phyloP scores from a whole-genome alignment of 2,113 vertebrate species.

The Grammomys surdaster region DNA sequence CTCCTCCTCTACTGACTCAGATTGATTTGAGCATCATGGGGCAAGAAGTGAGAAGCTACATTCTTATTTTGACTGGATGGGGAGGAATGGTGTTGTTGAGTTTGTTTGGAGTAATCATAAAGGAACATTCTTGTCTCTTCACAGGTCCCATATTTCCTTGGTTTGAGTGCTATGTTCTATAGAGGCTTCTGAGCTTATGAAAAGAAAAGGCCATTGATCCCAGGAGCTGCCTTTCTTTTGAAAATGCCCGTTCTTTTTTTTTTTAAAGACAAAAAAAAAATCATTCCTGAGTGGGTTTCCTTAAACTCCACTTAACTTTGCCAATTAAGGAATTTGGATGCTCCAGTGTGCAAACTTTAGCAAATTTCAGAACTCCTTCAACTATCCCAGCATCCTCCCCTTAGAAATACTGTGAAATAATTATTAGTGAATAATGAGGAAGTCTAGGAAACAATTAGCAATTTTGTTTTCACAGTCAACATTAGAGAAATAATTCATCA shows the following conservation, averaged over 20 bases:
- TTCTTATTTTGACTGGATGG: not conserved
- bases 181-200: not conserved
- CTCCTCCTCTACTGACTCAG: not conserved
- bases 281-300: not conserved
- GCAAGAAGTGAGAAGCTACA: not conserved
- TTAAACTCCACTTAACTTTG: not conserved
- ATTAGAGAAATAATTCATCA: conserved; percentile 23
- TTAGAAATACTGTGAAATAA: not conserved
- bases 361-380: not conserved
- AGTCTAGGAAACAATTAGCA: not conserved
- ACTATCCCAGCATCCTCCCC: not conserved
- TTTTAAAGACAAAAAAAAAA: no score
- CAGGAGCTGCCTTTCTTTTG: not conserved
- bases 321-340: not conserved
- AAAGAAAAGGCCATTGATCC: not conserved
- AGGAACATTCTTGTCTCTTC: not conserved
- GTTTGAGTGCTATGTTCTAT: not conserved
- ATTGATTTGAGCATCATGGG: not conserved
- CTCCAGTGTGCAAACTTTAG: not conserved
- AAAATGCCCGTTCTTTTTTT: no score
- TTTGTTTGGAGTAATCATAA: not conserved
- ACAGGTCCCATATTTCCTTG: not conserved
- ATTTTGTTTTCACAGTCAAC: conserved; percentile 2
- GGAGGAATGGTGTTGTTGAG: not conserved
- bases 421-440: not conserved